These are phyloP conservation scores for Parnassius orleans DNA, from an alignment of 2,888 invertebrate species.

Conservation along the genomic window DNA sequence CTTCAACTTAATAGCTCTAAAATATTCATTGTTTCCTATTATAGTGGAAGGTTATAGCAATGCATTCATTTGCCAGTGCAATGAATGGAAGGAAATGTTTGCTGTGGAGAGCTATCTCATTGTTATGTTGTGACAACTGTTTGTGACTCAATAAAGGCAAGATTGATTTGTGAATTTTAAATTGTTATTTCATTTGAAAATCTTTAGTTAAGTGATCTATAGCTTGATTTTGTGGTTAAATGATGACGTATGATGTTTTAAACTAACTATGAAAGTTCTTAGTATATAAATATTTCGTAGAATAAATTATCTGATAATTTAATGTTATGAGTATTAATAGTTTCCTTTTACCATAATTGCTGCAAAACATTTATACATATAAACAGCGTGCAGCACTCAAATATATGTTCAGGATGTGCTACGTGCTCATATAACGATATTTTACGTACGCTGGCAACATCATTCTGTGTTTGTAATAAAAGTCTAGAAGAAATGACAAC, in stretches of 20 bases:
- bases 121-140: slow-evolving; percentile 53
- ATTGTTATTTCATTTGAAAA: slow-evolving; percentile 16
- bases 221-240: slow-evolving; percentile 9
- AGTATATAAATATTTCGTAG: too few species aligned
- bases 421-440: too few species aligned
- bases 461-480: too few species aligned
- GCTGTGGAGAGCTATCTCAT: slow-evolving; percentile 33
- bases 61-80: slow-evolving; percentile 34
- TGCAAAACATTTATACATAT: too few species aligned
- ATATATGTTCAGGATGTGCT: too few species aligned
- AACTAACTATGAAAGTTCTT: too few species aligned
- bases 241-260: slow-evolving; percentile 17
- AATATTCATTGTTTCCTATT: slow-evolving; percentile 33
- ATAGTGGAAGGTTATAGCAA: slow-evolving; percentile 32
- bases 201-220: slow-evolving; percentile 13
- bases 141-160: slow-evolving; percentile 46
- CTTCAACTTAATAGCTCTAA: slow-evolving; percentile 30
- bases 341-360: too few species aligned
- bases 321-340: too few species aligned
- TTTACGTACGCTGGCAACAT: too few species aligned
- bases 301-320: too few species aligned
- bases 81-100: slow-evolving; percentile 28
- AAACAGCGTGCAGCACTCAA: too few species aligned
- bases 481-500: too few species aligned
- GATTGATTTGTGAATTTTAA: slow-evolving; percentile 49